Evolutionary conservation across 1,140 invertebrate genomes (phyloP), one percentile per base, ranked within the genome.

Genomic region (Copidosoma floridanum): DNA sequence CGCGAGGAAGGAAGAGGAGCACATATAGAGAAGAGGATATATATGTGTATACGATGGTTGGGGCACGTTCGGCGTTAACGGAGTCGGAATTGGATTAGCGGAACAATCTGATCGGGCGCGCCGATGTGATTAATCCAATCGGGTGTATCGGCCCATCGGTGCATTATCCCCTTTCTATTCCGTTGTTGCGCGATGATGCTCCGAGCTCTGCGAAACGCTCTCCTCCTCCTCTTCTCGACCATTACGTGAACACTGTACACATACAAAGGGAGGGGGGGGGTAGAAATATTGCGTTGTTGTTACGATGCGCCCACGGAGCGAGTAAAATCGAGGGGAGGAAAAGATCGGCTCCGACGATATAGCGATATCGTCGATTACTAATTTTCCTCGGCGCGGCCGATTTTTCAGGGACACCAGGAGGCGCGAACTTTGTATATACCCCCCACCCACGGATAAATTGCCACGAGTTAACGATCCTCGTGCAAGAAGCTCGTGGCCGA

Each of bases 51-150:
- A n/a, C n/a, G n/a, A n/a, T n/a, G n/a, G n/a, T n/a, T n/a, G n/a
- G n/a, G 16, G 27, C 26, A 44, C 57, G 57, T 44, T 43, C 57
- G 41, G 47, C 61, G 63, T 51, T 63, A 58, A 52, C 64, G 63
- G 43, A 63, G 64, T 63, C 71, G 63, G 71, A 74, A 75, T 75
- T 75, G 70, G 73, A 75, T 75, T 72, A 75, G 70, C 66, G 64
- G 65, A 65, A 71, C 61, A 66, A 69, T 70, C 68, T 63, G 60
- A 62, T 57, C 61, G 47, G 29, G 20, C 64, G 69, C 38, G 53
- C 18, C 40, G 64, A 68, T 66, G 65, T 68, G 66, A 70, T 68
- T 66, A 68, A 66, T 68, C 64, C 68, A 61, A 65, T 65, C 64
- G 59, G 3, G 41, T 37, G 43, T 60, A 60, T 56, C 56, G 50